phyloP scores from a whole-genome alignment of 2,113 vertebrate genomes.

The Ornithorhynchus anatinus region DNA sequence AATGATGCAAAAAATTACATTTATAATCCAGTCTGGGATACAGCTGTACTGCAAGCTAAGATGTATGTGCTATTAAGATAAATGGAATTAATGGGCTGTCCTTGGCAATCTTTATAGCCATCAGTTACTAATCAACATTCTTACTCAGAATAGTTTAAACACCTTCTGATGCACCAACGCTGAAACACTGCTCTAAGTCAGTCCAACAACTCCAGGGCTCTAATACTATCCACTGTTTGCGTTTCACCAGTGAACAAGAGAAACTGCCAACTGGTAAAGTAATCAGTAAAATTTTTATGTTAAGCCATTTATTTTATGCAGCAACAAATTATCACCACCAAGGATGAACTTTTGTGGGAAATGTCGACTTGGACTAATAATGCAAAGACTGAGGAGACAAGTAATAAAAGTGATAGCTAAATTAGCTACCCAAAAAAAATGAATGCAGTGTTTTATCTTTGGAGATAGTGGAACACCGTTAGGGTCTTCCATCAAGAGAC shows the following conservation, averaged over 20 bases:
- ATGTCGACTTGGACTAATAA: constrained; percentile 62
- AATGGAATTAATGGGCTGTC: constrained; percentile 97
- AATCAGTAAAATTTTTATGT: constrained; percentile 57
- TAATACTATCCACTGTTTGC: constrained; percentile 13
- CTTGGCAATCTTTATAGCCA: constrained; percentile 83
- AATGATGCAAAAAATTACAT: constrained; percentile 83
- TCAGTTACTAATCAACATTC: constrained; percentile 90
- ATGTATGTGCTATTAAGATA: constrained; percentile 84
- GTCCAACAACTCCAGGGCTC: too few species aligned
- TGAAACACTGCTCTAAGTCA: constrained; percentile 36
- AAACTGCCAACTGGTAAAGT: constrained; percentile 22
- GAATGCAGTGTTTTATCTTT: constrained; percentile 23
- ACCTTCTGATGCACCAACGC: constrained; percentile 28
- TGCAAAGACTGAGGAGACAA: constrained; percentile 26
- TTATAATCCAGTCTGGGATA: constrained; percentile 80
- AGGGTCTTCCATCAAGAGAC: not conserved
- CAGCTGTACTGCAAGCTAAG: constrained; percentile 79
- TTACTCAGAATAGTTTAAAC: constrained; percentile 71
- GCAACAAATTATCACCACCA: constrained; percentile 55
- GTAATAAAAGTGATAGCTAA: constrained; percentile 45
- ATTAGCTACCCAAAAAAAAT: constrained; percentile 41
- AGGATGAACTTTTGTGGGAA: constrained; percentile 62
- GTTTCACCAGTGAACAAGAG: constrained; percentile 25
- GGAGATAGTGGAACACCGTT: constrained; percentile 20
- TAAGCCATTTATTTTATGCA: constrained; percentile 54